Conservation (phyloP, 2,888 invertebrate genomes). For the Synergus laeviventris region DNA sequence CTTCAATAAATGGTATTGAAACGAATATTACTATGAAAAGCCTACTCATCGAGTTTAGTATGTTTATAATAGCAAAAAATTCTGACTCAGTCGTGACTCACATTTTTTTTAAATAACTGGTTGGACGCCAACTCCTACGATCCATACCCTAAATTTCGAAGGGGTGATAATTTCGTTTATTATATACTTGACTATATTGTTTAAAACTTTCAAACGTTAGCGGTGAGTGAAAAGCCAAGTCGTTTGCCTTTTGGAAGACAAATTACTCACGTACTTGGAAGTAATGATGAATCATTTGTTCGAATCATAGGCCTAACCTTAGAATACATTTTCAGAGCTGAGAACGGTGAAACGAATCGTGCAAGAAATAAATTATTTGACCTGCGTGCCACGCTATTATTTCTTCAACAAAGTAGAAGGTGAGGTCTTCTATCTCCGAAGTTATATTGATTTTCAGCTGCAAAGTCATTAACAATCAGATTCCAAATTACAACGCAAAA, state of each 20-base stretch:
- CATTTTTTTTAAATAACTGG: neutral
- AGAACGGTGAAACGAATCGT: conserved; percentile 27
- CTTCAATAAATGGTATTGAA: too few species aligned
- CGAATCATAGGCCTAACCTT: conserved; percentile 21
- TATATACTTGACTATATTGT: neutral
- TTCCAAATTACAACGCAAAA: neutral
- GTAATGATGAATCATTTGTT: conserved; percentile 21
- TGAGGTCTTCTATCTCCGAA: neutral
- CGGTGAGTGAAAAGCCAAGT: neutral
- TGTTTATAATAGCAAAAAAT: too few species aligned
- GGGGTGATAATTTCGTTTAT: neutral
- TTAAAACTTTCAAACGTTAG: neutral
- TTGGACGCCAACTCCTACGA: neutral
- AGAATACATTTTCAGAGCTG: conserved; percentile 33
- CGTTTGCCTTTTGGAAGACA: conserved; percentile 1
- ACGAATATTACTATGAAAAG: too few species aligned
- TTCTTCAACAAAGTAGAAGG: neutral
- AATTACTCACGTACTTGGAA: neutral
- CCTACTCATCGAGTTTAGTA: too few species aligned
- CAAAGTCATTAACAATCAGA: neutral
- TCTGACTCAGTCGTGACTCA: too few species aligned
- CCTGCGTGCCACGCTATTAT: neutral
- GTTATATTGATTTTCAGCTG: neutral
- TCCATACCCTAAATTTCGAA: neutral
- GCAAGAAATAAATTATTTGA: conserved; percentile 14